These are phyloP conservation scores for Molorchus minor DNA, from an alignment of 2,888 invertebrate species.

Conservation along the genomic window DNA sequence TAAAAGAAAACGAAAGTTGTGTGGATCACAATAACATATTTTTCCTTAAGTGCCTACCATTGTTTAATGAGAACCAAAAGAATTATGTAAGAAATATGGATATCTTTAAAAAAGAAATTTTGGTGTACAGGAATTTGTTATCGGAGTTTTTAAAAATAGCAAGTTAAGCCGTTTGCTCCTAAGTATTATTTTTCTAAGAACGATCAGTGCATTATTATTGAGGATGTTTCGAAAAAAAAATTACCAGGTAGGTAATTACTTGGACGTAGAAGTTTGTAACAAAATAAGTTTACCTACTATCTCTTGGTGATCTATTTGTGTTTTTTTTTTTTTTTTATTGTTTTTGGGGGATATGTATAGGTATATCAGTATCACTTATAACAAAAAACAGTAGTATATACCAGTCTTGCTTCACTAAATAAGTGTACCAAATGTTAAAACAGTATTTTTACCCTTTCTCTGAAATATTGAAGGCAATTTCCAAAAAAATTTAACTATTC, in stretches of 20 bases:
- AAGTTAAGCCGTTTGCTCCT: constrained; percentile 51
- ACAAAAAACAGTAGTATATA: too few species aligned
- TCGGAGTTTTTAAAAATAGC: constrained; percentile 43
- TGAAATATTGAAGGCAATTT: too few species aligned
- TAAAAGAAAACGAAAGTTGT: constrained; percentile 11
- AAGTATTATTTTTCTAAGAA: constrained; percentile 60
- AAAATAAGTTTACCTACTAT: too few species aligned
- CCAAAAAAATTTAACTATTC: not conserved
- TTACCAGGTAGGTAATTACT: not conserved
- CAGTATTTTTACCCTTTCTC: too few species aligned
- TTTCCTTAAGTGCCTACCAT: constrained; percentile 72
- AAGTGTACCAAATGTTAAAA: too few species aligned
- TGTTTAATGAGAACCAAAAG: constrained; percentile 62
- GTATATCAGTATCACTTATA: too few species aligned
- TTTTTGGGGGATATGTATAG: too few species aligned
- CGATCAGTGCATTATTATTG: constrained; percentile 64
- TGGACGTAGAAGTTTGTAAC: not conserved
- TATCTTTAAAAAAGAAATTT: constrained; percentile 61
- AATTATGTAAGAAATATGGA: constrained; percentile 64
- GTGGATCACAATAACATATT: constrained; percentile 53
- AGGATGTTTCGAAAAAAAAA: constrained; percentile 59
- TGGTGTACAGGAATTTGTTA: constrained; percentile 50
- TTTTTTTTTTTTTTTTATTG: too few species aligned
- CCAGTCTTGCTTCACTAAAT: too few species aligned
- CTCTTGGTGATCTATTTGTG: too few species aligned